Evolutionary conservation across 2,797 vertebrate species (phyloP), one percentile per base, ranked within the genome.

Genomic region (Rhinophrynus dorsalis): DNA sequence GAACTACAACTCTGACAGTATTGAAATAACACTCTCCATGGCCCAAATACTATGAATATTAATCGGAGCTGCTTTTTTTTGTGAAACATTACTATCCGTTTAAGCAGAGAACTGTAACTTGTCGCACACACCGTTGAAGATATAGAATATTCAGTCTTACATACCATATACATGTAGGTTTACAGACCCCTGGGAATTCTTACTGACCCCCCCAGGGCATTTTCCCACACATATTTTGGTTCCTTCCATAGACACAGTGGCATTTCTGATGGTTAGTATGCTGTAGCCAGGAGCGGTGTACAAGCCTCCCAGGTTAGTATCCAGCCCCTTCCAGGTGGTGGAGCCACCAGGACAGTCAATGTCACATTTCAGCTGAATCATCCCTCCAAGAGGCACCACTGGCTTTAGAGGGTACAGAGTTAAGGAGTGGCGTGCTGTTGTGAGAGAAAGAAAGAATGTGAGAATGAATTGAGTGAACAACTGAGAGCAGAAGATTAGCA

Each of bases 241-340:
- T 45, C 86, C 87, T 0, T 7, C 69, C 0, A 0, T 69, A 1
- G 77, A 26, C 0, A 84, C 44, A 0, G 15, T 29, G 0, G 83
- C 84, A 0, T 62, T 50, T 42, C 0, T 23, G 50, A 91, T 2
- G 0, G 61, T 74, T 24, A 90, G 80, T 55, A 84, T 2, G 57
- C 86, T 90, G 78, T 71, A 29, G 0, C 70, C 80, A 1, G 69
- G n/a, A 17, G 11, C 56, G 3, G 74, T 78, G 26, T 54, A 21
- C 50, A 85, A 35, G 1, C 42, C 26, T 0, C 81, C 86, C 72
- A 84, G 54, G 74, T 69, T 76, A 0, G 76, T 90, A 68, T 91
- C 90, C 75, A 91, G 79, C 13, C 89, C 88, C 0, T 62, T 78
- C 89, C 90, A 90, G 20, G 75, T 78, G 32, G 86, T 83, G 0